Base-by-base conservation (phyloP, 2,888 invertebrate species). In the Eupithecia pulchellata region DNA sequence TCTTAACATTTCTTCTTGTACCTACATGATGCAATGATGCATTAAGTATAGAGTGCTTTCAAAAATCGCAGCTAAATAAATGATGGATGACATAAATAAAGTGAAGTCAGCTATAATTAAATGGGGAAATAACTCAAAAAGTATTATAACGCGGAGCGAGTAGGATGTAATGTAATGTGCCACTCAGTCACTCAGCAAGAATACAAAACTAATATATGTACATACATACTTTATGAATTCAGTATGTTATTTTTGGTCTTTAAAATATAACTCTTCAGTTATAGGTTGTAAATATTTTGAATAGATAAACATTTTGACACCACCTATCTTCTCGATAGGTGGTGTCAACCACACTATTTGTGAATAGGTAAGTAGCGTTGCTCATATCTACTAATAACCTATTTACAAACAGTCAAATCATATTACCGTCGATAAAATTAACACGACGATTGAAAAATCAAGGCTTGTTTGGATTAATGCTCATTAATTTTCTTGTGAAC, bases 21-120 rank as follows among this genome's bases (percentile, higher is more conserved):
- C 8, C n/a, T 42, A 9, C 9, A 47, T 47, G 47, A 52, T 13
- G 52, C 52, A 25, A 13, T n/a, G n/a, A n/a, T n/a, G n/a, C 25
- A 25, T 13, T 4, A 11, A 20, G n/a, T 4, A 25, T 25, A 52
- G 25, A 57, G 29, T 57, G 14, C 14, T 61, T 61, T 34, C 20
- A 36, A 61, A 61, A 61, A 61, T 34, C 61, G n/a, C 11, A 61
- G 34, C 25, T 11, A 20, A 4, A 6, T 61, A 60, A 60, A 52
- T 69, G 64, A 69, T 69, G 3, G 68, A 69, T 69, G 47, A 2
- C 68, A 47, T 14, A 4, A 34, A n/a, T 27, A 29, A 25, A 69
- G 42, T 64, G 42, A 32, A 13, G 34, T 60, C 27, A 47, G 64
- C 36, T 32, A 9, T 20, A 57, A 32, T 36, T 30, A 57, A 57